Percentiles rank a stretch among this genome's conserved stretches.
phyloP scores from a whole-genome alignment of 2,797 vertebrate species.

The Rallus crepitans region DNA sequence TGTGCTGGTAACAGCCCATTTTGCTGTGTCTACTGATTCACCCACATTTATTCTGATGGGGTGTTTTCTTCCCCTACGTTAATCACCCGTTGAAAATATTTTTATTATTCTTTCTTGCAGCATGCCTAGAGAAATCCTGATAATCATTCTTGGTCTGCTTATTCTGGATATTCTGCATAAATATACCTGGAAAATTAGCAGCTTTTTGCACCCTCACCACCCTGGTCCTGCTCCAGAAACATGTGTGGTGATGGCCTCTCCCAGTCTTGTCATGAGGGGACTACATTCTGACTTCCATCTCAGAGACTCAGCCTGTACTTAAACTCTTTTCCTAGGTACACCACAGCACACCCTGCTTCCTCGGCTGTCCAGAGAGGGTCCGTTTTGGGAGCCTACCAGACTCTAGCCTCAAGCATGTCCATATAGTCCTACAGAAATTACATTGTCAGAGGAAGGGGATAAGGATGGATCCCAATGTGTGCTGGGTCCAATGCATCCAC shows the following conservation, averaged over 20 bases:
- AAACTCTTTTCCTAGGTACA: background rate
- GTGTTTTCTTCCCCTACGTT: background rate
- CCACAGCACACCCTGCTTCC: background rate
- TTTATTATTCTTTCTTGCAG: background rate
- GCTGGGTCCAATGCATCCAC: background rate
- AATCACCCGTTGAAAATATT: background rate
- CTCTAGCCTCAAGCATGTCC: background rate
- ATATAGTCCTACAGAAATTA: background rate
- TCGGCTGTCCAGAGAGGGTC: accelerated
- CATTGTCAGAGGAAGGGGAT: background rate
- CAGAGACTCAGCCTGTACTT: background rate
- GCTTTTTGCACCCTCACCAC: accelerated
- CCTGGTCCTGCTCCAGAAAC: background rate
- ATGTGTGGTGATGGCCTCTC: accelerated
- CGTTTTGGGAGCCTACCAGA: background rate
- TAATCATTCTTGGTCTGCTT: background rate
- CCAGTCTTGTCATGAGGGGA: background rate
- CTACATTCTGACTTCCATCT: background rate
- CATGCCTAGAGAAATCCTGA: background rate
- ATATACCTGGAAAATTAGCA: background rate
- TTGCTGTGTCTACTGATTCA: background rate
- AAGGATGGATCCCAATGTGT: background rate
- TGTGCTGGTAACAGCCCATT: background rate
- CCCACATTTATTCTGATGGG: background rate
- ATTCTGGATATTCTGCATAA: background rate